These are phyloP conservation scores for Galerucella pusilla DNA, from an alignment of 2,888 invertebrate genomes.

Conservation along the genomic window DNA sequence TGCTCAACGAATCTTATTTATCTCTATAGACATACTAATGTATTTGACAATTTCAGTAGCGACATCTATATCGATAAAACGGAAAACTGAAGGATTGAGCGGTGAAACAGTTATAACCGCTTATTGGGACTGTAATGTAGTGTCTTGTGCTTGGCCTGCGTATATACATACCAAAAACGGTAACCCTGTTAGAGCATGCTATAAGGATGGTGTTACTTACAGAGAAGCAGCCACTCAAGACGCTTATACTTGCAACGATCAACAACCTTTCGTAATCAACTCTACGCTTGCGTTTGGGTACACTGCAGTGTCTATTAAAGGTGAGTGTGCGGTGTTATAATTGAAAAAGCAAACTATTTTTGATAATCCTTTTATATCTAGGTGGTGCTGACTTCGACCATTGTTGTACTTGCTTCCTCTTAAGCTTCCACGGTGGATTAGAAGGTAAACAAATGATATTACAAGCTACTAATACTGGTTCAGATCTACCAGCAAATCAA, in stretches of 20 bases:
- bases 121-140: conserved; percentile 38
- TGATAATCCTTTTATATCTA: neutral
- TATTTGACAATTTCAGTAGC: neutral
- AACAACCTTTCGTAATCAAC: conserved; percentile 33
- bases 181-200: conserved; percentile 29
- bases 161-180: conserved; percentile 13
- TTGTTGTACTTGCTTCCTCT: conserved; percentile 40
- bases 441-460: conserved; percentile 5
- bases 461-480: conserved; percentile 11
- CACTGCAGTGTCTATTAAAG: conserved; percentile 21
- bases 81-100: conserved; percentile 12
- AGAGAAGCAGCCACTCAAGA: neutral
- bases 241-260: conserved; percentile 34
- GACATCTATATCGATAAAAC: neutral
- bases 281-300: conserved; percentile 24
- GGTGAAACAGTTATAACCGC: conserved; percentile 30
- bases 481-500: neutral
- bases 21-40: neutral
- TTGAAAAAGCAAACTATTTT: neutral
- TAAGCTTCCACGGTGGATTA: conserved; percentile 34
- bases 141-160: conserved; percentile 32
- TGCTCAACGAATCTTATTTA: too few relatives aligned
- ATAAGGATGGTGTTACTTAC: conserved; percentile 23
- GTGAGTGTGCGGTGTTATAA: neutral
- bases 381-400: conserved; percentile 34